Evolutionary conservation across 2,113 vertebrate genomes (phyloP).

Genomic region (Paralichthys olivaceus): DNA sequence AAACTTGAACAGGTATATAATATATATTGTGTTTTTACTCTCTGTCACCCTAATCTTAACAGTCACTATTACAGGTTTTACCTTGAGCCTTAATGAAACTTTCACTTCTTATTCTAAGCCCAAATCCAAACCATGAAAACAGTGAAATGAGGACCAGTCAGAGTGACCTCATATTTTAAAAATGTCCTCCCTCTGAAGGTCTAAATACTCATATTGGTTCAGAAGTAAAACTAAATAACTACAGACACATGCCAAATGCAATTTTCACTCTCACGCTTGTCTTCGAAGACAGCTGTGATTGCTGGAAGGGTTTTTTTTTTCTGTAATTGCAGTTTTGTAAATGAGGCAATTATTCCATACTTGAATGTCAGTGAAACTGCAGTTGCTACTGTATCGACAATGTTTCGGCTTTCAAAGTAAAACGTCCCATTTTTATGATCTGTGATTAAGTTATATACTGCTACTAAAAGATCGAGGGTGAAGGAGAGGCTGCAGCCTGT

Average conservation of each 20-base stretch:
- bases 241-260: conserved; percentile 17
- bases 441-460: neutral
- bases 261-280: conserved; percentile 1
- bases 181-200: conserved; percentile 48
- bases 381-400: conserved; percentile 6
- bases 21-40: neutral
- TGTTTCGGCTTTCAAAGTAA: neutral
- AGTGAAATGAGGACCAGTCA: conserved; percentile 38
- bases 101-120: neutral
- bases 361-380: conserved; percentile 13
- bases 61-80: neutral
- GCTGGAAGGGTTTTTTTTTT: conserved; percentile 10
- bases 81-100: conserved; percentile 4
- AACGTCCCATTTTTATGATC: neutral
- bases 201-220: conserved; percentile 35
- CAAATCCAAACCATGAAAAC: conserved; percentile 14
- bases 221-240: conserved; percentile 37
- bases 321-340: conserved; percentile 19
- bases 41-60: neutral
- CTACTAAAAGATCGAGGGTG: neutral
- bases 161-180: conserved; percentile 58
- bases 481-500: neutral
- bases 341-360: conserved; percentile 13
- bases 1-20: neutral
- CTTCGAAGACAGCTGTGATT: conserved; percentile 1